Percentiles rank a stretch among this genome's conserved stretches.
Conservation (phyloP, 2,797 vertebrate species). For the Sebastes jordani region DNA sequence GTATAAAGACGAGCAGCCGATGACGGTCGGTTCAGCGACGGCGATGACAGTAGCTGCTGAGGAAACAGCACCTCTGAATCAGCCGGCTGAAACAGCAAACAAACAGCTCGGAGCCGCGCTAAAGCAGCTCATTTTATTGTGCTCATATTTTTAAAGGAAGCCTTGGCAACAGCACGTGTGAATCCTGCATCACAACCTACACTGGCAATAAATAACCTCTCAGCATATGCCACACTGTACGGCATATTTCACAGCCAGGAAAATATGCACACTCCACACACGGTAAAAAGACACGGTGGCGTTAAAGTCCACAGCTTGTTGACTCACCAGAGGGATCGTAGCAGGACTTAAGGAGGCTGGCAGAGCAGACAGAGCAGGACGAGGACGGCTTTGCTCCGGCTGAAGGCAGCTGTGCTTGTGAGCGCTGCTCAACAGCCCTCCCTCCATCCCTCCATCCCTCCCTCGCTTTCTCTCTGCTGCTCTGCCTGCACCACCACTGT, state of each 20-base stretch:
- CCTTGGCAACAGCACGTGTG: constrained; percentile 54
- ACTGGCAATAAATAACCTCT: constrained; percentile 42
- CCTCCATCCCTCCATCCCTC: constrained; percentile 16
- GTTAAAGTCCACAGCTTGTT: constrained; percentile 16
- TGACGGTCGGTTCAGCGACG: constrained; percentile 20
- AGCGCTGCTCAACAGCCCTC: constrained; percentile 33
- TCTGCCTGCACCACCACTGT: constrained; percentile 36
- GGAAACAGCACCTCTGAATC: constrained; percentile 42
- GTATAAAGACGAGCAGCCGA: not conserved
- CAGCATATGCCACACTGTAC: constrained; percentile 41
- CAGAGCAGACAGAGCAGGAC: constrained; percentile 12
- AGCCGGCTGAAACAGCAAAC: constrained; percentile 20
- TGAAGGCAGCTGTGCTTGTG: constrained; percentile 39
- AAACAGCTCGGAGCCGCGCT: constrained; percentile 7
- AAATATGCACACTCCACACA: not conserved
- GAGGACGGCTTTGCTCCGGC: constrained; percentile 35
- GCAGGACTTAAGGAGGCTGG: constrained; percentile 31
- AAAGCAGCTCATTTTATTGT: not conserved
- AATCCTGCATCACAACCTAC: constrained; percentile 27
- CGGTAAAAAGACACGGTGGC: not conserved
- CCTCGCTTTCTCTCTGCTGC: constrained; percentile 29
- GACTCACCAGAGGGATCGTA: constrained; percentile 53
- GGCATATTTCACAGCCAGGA: constrained; percentile 12
- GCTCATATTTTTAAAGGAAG: constrained; percentile 27
- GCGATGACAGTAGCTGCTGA: constrained; percentile 30